Percentiles rank a stretch among this genome's conserved stretches.
These are phyloP conservation scores for Andrena haemorrhoa DNA, from an alignment of 2,888 invertebrate genomes.

Conservation along the genomic window DNA sequence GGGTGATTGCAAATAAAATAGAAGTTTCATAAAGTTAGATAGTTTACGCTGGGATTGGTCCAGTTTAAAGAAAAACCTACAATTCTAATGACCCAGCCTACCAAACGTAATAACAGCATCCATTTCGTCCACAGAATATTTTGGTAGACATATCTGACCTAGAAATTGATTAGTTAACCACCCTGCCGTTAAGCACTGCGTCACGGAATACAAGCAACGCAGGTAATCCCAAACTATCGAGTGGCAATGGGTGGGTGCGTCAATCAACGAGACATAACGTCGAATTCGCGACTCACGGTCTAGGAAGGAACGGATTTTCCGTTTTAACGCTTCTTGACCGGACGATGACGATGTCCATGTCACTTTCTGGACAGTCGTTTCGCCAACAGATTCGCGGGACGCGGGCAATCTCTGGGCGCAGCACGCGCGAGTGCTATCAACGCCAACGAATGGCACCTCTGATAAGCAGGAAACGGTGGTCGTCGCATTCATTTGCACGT, in stretches of 20 bases:
- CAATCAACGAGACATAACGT: slow-evolving; percentile 10
- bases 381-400: slow-evolving; percentile 53
- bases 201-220: slow-evolving; percentile 8
- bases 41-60: no score
- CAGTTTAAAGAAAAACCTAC: no score
- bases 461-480: slow-evolving; percentile 73
- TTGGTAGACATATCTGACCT: no score
- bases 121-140: no score
- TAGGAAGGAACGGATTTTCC: slow-evolving; percentile 12
- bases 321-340: slow-evolving; percentile 54
- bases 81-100: no score
- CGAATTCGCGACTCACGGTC: not conserved
- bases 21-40: no score
- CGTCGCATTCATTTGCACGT: slow-evolving; percentile 78
- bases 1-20: no score
- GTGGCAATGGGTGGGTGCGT: slow-evolving; percentile 1
- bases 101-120: no score
- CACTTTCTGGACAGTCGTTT: slow-evolving; percentile 64
- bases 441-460: slow-evolving; percentile 66
- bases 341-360: slow-evolving; percentile 52
- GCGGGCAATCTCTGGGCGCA: slow-evolving; percentile 61
- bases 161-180: no score
- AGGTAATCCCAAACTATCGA: not conserved
- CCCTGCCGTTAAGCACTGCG: no score
- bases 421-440: slow-evolving; percentile 60